Evolutionary conservation across 2,888 invertebrate species (phyloP), one percentile per base, ranked within the genome.

Genomic region (Dolichomitus sp.): DNA sequence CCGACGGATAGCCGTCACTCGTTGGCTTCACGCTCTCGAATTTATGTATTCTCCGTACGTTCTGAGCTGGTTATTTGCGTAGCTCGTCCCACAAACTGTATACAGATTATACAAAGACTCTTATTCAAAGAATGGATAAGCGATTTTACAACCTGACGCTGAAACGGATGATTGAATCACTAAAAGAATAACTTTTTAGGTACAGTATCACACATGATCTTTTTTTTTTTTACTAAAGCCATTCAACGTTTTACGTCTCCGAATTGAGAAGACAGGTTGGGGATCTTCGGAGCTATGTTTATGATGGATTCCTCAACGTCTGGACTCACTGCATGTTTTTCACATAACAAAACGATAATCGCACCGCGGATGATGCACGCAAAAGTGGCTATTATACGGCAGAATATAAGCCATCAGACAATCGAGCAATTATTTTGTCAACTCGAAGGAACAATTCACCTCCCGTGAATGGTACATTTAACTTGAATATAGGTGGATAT

Each of bases 351-450:
- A 69, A 73, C 73, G 42, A 33, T 14, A 23, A 72, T 75, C 48
- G 69, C 48, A 48, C 33, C 63, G 50, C 48, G 48, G 30, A 78
- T 23, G 57, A 57, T 66, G 59, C 66, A 42, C 59, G 65, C 63
- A 57, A 54, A 77, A 78, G 76, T 72, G 33, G 40, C 80, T 54
- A 80, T 83, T 76, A 69, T 50, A 83, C 61, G 69, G 54, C 19
- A 12, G 30, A 74, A 61, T 42, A 59, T 63, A 52, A 74, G 57
- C 61, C 61, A 48, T 33, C 54, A 72, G 65, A 79, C 77, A 82
- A 84, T 72, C 78, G 83, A 72, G 83, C 83, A 74, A 84, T 81
- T 81, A 83, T 80, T 83, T 81, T 85, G 81, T 81, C 84, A 82
- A 82, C 81, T 76, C 68, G 76, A 76, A 63, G 80, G 80, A 83